phyloP scores from a whole-genome alignment of 2,888 invertebrate species.

The Melitaea athalia region DNA sequence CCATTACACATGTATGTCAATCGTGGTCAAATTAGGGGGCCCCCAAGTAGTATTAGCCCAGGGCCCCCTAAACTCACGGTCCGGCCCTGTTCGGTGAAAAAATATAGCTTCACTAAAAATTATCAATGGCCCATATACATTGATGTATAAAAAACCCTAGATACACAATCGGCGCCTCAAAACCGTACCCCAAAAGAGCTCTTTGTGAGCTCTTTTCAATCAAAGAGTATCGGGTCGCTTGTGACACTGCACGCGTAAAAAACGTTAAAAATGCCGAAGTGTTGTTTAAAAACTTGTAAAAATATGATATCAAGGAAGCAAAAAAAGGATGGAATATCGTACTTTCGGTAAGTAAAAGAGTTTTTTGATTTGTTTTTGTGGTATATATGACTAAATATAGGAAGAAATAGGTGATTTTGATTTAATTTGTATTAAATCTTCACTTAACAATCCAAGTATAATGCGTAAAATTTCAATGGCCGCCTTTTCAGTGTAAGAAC shows the following conservation, averaged over 20 bases:
- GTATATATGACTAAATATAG: background rate
- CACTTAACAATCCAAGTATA: slow-evolving; percentile 1
- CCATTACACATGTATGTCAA: no score
- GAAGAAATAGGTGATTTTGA: slow-evolving; percentile 7
- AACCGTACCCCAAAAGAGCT: background rate
- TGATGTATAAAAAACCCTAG: background rate
- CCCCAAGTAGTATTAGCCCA: no score
- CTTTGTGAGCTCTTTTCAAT: no score
- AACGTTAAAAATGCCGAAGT: slow-evolving; percentile 10
- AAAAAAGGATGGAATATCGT: slow-evolving; percentile 9
- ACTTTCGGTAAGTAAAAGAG: slow-evolving; percentile 10
- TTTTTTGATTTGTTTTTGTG: slow-evolving; percentile 7
- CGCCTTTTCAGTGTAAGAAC: background rate
- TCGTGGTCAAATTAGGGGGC: no score
- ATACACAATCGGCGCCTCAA: background rate
- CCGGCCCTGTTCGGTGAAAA: no score
- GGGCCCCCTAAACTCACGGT: no score
- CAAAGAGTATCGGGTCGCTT: no score
- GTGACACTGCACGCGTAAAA: background rate
- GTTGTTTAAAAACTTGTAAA: slow-evolving; percentile 13
- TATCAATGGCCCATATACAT: no score
- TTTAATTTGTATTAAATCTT: slow-evolving; percentile 11
- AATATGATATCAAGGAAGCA: slow-evolving; percentile 12
- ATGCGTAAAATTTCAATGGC: background rate
- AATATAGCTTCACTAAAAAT: no score